phyloP scores from a whole-genome alignment of 2,797 vertebrate species.

The Myiotriccus ornatus region DNA sequence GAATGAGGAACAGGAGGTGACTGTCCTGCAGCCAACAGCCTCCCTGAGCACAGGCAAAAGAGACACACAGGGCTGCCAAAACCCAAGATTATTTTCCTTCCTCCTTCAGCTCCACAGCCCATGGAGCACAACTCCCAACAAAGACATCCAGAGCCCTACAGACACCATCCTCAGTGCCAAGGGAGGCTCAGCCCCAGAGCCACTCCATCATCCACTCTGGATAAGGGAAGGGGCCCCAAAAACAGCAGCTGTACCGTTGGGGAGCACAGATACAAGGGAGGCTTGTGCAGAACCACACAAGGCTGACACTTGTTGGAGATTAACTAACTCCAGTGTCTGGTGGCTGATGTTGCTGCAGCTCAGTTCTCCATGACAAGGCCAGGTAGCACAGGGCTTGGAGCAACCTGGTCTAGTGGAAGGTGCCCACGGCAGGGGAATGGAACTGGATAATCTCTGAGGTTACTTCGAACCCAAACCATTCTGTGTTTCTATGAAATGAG shows the following conservation, averaged over 20 bases:
- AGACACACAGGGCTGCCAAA: background rate
- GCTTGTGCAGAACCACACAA: background rate
- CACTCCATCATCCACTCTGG: background rate
- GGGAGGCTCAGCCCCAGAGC: background rate
- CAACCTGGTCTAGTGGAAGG: background rate
- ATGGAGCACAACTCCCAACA: background rate
- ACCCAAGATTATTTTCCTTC: background rate
- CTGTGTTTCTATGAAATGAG: background rate
- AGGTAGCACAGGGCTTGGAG: background rate
- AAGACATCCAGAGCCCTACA: background rate
- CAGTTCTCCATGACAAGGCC: accelerated
- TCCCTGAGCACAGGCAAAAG: background rate
- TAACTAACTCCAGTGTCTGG: background rate
- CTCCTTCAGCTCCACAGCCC: background rate
- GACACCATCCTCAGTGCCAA: background rate
- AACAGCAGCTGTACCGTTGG: background rate
- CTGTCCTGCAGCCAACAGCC: background rate
- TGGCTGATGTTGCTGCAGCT: background rate
- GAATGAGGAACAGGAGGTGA: background rate
- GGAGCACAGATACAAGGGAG: background rate
- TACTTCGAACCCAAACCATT: background rate
- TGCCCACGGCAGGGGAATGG: background rate
- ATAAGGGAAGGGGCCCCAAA: background rate
- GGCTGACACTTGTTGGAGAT: background rate
- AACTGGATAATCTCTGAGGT: background rate